Conservation (phyloP, 2,888 invertebrate species). For the Orthonevra nobilis region DNA sequence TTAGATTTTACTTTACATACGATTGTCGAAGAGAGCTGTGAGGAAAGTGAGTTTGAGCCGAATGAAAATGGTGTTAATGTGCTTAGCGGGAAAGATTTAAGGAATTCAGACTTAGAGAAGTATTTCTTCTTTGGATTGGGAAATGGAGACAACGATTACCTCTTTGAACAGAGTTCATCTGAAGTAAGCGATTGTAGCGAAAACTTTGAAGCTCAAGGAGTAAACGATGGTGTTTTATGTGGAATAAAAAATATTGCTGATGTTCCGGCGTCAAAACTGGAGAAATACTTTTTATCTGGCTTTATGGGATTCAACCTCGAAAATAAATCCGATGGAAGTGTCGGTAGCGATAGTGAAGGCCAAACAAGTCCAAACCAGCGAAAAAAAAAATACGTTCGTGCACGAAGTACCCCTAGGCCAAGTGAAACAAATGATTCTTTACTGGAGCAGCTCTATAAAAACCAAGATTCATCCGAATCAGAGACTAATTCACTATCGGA, state of each 20-base stretch:
- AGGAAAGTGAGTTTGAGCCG: conserved; percentile 91
- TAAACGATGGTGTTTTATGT: conserved; percentile 71
- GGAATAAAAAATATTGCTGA: conserved; percentile 85
- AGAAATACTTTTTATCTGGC: conserved; percentile 93
- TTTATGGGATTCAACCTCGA: conserved; percentile 89
- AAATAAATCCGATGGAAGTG: conserved; percentile 88
- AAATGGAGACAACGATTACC: conserved; percentile 82
- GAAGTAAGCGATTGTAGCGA: conserved; percentile 94
- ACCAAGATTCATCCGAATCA: conserved; percentile 85
- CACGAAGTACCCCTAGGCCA: conserved; percentile 90
- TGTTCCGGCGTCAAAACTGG: conserved; percentile 90
- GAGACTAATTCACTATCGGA: conserved; percentile 81
- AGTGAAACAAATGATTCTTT: conserved; percentile 79
- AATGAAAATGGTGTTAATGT: conserved; percentile 71
- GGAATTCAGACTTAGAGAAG: conserved; percentile 92
- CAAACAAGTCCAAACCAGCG: conserved; percentile 93
- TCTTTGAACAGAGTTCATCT: conserved; percentile 83
- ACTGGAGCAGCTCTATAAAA: conserved; percentile 79
- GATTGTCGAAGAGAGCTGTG: conserved; percentile 96
- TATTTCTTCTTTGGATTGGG: conserved; percentile 94
- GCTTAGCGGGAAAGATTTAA: conserved; percentile 76
- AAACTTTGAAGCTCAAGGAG: conserved; percentile 85
- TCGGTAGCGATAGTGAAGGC: conserved; percentile 94
- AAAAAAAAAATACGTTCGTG: conserved; percentile 89
- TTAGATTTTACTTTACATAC: conserved; percentile 94